Evolutionary conservation across 2,113 vertebrate genomes (phyloP).

Genomic region (Athene noctua): DNA sequence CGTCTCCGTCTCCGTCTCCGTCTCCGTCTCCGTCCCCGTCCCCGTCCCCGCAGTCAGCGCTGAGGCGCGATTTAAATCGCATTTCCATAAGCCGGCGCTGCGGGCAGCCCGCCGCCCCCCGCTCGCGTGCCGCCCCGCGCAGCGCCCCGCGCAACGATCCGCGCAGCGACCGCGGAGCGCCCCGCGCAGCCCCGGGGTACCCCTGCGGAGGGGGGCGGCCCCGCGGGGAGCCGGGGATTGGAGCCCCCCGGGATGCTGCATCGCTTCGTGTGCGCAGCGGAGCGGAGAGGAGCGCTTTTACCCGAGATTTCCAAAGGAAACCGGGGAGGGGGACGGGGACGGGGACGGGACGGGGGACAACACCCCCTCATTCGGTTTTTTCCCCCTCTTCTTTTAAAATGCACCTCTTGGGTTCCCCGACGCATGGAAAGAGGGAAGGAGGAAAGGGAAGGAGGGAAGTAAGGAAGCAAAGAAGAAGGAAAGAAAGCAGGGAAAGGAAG

Average conservation of each 20-base stretch:
- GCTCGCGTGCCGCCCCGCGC: constrained; percentile 34
- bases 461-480: neutral
- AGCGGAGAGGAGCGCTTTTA: neutral
- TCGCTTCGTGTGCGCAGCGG: neutral
- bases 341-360: no score
- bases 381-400: neutral
- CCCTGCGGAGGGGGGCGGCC: neutral
- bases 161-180: neutral
- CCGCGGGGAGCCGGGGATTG: neutral
- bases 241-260: neutral
- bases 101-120: neutral
- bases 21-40: no score
- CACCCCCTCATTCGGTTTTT: neutral
- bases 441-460: no score
- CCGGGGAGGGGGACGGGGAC: neutral
- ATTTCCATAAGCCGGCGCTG: constrained; percentile 35
- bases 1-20: no score
- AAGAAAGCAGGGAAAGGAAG: no score
- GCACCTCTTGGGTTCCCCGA: no score
- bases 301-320: neutral
- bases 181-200: neutral
- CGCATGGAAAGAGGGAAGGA: no score
- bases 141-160: neutral
- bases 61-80: neutral
- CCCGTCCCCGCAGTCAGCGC: neutral